Base-by-base conservation (phyloP, 2,888 invertebrate species). In the Urechis unicinctus region DNA sequence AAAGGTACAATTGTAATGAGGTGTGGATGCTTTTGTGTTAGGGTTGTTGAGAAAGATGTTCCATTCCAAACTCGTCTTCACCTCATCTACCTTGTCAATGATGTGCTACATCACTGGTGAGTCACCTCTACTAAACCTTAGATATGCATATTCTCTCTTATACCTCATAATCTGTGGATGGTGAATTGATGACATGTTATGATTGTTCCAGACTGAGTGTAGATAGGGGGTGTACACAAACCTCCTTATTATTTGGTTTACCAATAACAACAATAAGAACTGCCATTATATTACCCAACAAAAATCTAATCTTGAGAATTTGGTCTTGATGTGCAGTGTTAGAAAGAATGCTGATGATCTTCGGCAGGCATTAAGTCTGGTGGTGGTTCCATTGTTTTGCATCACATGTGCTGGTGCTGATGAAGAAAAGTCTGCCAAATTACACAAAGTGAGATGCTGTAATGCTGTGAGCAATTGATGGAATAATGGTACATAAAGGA, bases 371-470 rank as follows among this genome's bases (percentile, higher is more conserved):
- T 84, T 98, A 81, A 93, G 94, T 83, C 87, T 86, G 76, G 92
- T 95, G 72, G 94, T 97, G 69, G 91, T 96, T 72, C 94, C 96
- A 69, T 92, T 97, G 88, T 98, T 95, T 83, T 95, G 95, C 82
- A 91, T 90, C 79, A 88, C 95, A 66, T 87, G 88, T 78, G 84
- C 88, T 75, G 86, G 86, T 79, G 88, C 90, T 42, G 88, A 85
- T 22, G 89, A 89, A 22, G 94, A 94, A 54, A 91, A 94, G 81
- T 47, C 56, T 36, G 84, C 84, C 67, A 97, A 96, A 81, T 81
- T 98, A 61, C 89, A 89, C 74, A 97, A 97, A 78, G 81, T 84
- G 66, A 53, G 50, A 45, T 9, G 5, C 24, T 6, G 41, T 50
- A n/a, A n/a, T n/a, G n/a, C n/a, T n/a, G n/a, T n/a, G n/a, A n/a